Evolutionary conservation across 2,113 vertebrate species (phyloP).

Genomic region (Gadus chalcogrammus): DNA sequence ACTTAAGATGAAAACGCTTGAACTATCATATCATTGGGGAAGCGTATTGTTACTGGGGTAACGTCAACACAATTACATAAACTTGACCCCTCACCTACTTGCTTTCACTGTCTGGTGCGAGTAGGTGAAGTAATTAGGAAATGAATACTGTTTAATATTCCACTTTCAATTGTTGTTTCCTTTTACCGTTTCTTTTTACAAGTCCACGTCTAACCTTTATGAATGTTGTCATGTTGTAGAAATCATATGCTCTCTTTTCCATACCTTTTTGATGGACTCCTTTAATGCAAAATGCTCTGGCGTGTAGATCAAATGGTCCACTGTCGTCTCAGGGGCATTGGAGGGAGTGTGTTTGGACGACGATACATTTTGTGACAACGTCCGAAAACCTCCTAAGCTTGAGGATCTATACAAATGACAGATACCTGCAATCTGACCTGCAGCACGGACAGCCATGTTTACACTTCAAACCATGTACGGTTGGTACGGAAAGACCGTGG

Average conservation of each 20-base stretch:
- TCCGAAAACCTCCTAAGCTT: conserved; percentile 30
- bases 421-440: conserved; percentile 2
- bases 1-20: too few relatives aligned
- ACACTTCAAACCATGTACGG: background rate
- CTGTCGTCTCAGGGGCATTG: conserved; percentile 2
- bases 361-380: conserved; percentile 51
- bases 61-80: background rate
- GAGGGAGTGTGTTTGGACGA: conserved; percentile 40
- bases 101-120: background rate
- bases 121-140: too few relatives aligned
- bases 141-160: too few relatives aligned
- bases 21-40: too few relatives aligned
- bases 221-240: too few relatives aligned
- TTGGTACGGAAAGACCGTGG: too few relatives aligned
- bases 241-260: background rate
- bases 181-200: too few relatives aligned
- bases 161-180: too few relatives aligned
- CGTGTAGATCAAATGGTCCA: conserved; percentile 51
- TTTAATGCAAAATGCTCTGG: conserved; percentile 65
- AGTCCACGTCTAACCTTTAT: too few relatives aligned
- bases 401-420: conserved; percentile 21
- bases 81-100: conserved; percentile 64
- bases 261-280: conserved; percentile 74
- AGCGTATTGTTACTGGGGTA: too few relatives aligned
- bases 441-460: conserved; percentile 62